Conservation (phyloP, 1,140 invertebrate species). For the Helicoverpa zea region DNA sequence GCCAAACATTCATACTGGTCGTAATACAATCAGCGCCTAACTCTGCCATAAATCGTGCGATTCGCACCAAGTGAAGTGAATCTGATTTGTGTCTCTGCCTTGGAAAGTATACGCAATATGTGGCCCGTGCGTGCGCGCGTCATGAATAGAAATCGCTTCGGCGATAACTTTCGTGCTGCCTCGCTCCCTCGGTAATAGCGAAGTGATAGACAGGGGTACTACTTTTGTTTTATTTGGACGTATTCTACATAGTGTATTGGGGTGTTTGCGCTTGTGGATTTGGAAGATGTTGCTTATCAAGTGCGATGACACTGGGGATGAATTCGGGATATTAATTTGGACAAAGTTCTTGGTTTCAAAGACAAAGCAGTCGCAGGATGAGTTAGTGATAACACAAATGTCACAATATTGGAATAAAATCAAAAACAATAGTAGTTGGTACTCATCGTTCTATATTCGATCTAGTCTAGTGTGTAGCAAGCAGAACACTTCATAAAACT, state of each 20-base stretch:
- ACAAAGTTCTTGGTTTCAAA: neutral
- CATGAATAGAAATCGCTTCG: slow-evolving; percentile 75
- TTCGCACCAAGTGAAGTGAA: slow-evolving; percentile 46
- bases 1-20: slow-evolving; percentile 18
- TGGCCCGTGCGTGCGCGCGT: slow-evolving; percentile 60
- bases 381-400: neutral
- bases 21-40: slow-evolving; percentile 44
- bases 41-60: slow-evolving; percentile 39
- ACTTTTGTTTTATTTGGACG: slow-evolving; percentile 49
- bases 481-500: slow-evolving; percentile 1
- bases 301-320: slow-evolving; percentile 5
- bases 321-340: neutral
- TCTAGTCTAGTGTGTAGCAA: too few relatives aligned
- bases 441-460: too few relatives aligned
- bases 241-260: slow-evolving; percentile 46
- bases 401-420: too few relatives aligned
- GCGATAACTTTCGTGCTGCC: slow-evolving; percentile 56
- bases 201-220: slow-evolving; percentile 49
- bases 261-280: slow-evolving; percentile 11
- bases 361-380: neutral
- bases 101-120: slow-evolving; percentile 64
- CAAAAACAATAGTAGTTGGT: too few relatives aligned
- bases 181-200: slow-evolving; percentile 47
- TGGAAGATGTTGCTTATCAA: neutral
- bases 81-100: slow-evolving; percentile 47